Evolutionary conservation across 2,113 vertebrate genomes (phyloP).

Genomic region (Felis chaus): DNA sequence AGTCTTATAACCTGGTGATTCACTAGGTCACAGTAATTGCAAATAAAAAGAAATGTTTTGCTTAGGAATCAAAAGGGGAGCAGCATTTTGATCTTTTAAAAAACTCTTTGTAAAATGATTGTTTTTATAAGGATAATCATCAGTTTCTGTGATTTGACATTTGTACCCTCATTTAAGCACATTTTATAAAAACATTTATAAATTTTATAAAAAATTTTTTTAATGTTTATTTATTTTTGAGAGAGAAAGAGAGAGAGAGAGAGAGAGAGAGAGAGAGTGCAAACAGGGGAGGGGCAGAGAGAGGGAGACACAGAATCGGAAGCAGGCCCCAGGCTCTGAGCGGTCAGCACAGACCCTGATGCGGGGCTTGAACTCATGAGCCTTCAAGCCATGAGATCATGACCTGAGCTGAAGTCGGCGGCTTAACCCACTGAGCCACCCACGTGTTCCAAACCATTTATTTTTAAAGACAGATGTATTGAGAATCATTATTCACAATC

Average conservation of each 20-base stretch:
- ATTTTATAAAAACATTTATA: neutral
- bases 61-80: neutral
- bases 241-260: too few species aligned
- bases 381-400: too few species aligned
- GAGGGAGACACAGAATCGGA: too few species aligned
- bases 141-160: neutral
- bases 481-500: neutral
- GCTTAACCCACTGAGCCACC: too few species aligned
- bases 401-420: too few species aligned
- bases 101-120: neutral
- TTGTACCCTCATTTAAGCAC: neutral
- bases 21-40: neutral
- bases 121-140: neutral
- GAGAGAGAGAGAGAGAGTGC: too few species aligned
- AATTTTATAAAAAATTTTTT: neutral
- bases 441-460: neutral
- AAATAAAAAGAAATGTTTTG: neutral
- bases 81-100: neutral
- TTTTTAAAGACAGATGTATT: neutral
- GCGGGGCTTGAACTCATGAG: too few species aligned
- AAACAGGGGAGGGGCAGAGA: too few species aligned
- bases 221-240: too few species aligned
- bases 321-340: too few species aligned
- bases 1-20: neutral
- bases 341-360: too few species aligned